Conservation (phyloP, 2,797 vertebrate species). For the Takifugu ocellatus region DNA sequence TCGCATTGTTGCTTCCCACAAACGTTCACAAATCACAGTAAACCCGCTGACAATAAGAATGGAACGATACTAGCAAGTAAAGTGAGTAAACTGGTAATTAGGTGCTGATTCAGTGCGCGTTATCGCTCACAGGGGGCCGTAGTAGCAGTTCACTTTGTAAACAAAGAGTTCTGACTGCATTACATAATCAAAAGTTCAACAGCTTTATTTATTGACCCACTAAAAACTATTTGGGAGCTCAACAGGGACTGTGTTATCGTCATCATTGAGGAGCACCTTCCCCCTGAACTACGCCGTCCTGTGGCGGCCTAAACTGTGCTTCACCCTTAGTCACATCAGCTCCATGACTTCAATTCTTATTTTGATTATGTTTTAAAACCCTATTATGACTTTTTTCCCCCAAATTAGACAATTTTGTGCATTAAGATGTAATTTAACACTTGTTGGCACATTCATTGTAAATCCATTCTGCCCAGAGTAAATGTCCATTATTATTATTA, state of each 20-base stretch:
- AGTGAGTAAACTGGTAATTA: conserved; percentile 32
- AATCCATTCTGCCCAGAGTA: conserved; percentile 16
- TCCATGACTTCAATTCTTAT: conserved; percentile 40
- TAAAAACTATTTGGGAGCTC: conserved; percentile 11
- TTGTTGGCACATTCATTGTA: conserved; percentile 57
- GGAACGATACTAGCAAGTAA: conserved; percentile 16
- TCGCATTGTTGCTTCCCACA: conserved; percentile 2
- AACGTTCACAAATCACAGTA: conserved; percentile 5
- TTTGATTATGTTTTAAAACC: conserved; percentile 51
- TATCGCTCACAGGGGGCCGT: conserved; percentile 26
- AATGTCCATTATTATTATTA: conserved; percentile 5
- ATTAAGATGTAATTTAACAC: conserved; percentile 63
- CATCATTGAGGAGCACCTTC: conserved; percentile 32
- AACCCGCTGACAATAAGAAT: conserved; percentile 2
- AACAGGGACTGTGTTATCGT: conserved; percentile 34
- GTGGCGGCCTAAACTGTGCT: conserved; percentile 8
- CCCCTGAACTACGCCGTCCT: too few species aligned
- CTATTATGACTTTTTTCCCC: conserved; percentile 46
- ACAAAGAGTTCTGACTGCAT: conserved; percentile 32
- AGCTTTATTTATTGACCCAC: conserved; percentile 11
- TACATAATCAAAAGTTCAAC: conserved; percentile 30
- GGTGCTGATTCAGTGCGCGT: conserved; percentile 20
- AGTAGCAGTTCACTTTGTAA: conserved; percentile 13
- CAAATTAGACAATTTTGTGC: conserved; percentile 35
- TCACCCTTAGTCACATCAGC: conserved; percentile 46